A percentile compares a stretch with the other conserved stretches of the same genome.
These are phyloP conservation scores for Nemopilema nomurai DNA, from an alignment of 30 jellyfish, hydroid and myxozoan species.

Conservation along the genomic window DNA sequence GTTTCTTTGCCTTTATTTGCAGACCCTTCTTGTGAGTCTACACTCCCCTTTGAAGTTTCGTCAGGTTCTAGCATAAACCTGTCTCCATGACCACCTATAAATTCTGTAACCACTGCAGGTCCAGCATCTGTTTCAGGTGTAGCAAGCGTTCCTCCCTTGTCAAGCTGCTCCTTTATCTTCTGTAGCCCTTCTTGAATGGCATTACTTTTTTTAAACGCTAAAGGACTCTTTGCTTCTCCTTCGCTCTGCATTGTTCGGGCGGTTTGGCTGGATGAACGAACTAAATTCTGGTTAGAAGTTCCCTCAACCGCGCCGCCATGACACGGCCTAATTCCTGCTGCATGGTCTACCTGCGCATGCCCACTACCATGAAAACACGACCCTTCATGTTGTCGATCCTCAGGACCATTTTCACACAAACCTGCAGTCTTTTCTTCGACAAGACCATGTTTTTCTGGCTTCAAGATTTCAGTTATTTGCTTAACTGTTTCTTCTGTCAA, in stretches of 20 bases:
- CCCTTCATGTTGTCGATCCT: conserved; percentile 10
- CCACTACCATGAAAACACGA: conserved; percentile 38
- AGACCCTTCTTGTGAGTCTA: conserved; percentile 36
- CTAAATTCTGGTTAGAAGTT: not conserved
- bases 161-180: conserved; percentile 56
- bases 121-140: conserved; percentile 40
- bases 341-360: conserved; percentile 45
- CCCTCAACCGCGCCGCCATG: conserved; percentile 29
- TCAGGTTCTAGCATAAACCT: conserved; percentile 41
- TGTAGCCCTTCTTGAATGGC: conserved; percentile 48
- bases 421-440: conserved; percentile 7
- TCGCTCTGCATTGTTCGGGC: conserved; percentile 42
- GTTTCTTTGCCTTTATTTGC: conserved; percentile 13
- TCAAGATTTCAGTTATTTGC: conserved; percentile 45
- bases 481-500: conserved; percentile 38
- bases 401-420: conserved; percentile 5
- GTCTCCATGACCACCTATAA: conserved; percentile 47
- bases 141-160: conserved; percentile 20
- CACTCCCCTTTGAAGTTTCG: conserved; percentile 39
- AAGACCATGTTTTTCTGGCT: conserved; percentile 30
- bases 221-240: conserved; percentile 1
- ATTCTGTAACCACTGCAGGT: conserved; percentile 69
- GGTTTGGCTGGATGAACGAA: not conserved
- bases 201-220: not conserved
- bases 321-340: conserved; percentile 51